phyloP scores from a whole-genome alignment of 2,797 vertebrate species.

The Amblyraja radiata region DNA sequence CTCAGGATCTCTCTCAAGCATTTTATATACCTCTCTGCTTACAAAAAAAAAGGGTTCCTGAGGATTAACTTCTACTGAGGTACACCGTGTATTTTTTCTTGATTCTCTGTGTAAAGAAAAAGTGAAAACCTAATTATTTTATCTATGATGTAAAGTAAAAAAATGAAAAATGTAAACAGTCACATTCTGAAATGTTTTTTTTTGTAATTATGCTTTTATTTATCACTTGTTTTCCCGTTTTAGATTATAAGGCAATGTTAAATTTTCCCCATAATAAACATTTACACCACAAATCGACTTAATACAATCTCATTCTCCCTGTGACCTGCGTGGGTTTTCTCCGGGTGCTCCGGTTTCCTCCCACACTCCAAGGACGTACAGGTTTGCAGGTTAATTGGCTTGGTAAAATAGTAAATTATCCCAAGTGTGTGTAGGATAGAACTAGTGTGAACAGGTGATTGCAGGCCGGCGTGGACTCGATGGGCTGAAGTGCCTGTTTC shows the following conservation, averaged over 20 bases:
- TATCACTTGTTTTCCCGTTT: constrained; percentile 73
- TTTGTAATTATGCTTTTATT: constrained; percentile 89
- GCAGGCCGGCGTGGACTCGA: too few species aligned
- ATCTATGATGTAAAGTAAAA: constrained; percentile 70
- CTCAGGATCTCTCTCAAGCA: constrained; percentile 57
- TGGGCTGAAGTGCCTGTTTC: too few species aligned
- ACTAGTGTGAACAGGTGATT: too few species aligned
- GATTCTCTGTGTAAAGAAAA: constrained; percentile 55
- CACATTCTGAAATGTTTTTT: constrained; percentile 66
- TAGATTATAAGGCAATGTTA: constrained; percentile 63
- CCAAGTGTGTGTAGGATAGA: too few species aligned
- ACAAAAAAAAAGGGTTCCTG: constrained; percentile 45
- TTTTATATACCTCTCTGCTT: constrained; percentile 62
- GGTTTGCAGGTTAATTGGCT: too few species aligned
- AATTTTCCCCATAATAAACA: constrained; percentile 77
- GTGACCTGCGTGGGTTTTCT: too few species aligned
- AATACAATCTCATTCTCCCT: not conserved
- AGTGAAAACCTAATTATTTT: constrained; percentile 55
- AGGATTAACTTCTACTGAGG: constrained; percentile 51
- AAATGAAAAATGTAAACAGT: constrained; percentile 52
- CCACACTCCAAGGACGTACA: too few species aligned
- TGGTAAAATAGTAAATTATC: too few species aligned
- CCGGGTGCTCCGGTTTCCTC: too few species aligned
- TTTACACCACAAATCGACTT: constrained; percentile 38
- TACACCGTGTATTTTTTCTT: constrained; percentile 54